These are phyloP conservation scores for Ridgeia piscesae DNA, from an alignment of 1,140 invertebrate species.

Conservation along the genomic window DNA sequence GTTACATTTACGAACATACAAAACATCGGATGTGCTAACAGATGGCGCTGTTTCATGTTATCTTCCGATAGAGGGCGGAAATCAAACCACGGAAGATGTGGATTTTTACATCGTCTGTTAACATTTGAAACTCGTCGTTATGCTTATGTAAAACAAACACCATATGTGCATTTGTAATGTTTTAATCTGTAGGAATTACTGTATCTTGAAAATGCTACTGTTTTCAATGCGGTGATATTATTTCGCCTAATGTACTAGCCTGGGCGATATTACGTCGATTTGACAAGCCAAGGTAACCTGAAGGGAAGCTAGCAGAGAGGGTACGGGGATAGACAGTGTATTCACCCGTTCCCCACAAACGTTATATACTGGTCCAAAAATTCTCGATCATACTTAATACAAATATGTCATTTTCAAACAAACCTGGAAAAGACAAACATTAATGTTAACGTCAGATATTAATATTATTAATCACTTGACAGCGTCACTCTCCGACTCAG, in stretches of 20 bases:
- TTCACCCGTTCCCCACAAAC: too few relatives aligned
- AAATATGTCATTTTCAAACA: too few relatives aligned
- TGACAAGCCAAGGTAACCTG: not conserved
- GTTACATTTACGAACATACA: not conserved
- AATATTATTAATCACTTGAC: too few relatives aligned
- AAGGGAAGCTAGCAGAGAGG: too few relatives aligned
- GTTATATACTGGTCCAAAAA: too few relatives aligned
- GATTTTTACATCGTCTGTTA: not conserved
- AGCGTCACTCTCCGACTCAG: too few relatives aligned
- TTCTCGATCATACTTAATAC: too few relatives aligned
- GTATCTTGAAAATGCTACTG: not conserved
- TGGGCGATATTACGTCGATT: not conserved
- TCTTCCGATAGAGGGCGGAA: not conserved
- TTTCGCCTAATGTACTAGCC: not conserved
- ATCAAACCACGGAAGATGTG: not conserved
- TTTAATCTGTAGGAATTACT: not conserved
- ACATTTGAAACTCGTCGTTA: not conserved
- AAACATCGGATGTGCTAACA: not conserved
- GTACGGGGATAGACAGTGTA: too few relatives aligned
- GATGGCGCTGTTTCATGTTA: not conserved
- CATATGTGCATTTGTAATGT: not conserved
- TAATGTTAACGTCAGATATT: too few relatives aligned
- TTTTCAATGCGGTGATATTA: not conserved
- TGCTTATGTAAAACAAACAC: not conserved
- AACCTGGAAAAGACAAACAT: too few relatives aligned